These are phyloP conservation scores for Myotis myotis DNA, from an alignment of 2,797 vertebrate species.

Conservation along the genomic window DNA sequence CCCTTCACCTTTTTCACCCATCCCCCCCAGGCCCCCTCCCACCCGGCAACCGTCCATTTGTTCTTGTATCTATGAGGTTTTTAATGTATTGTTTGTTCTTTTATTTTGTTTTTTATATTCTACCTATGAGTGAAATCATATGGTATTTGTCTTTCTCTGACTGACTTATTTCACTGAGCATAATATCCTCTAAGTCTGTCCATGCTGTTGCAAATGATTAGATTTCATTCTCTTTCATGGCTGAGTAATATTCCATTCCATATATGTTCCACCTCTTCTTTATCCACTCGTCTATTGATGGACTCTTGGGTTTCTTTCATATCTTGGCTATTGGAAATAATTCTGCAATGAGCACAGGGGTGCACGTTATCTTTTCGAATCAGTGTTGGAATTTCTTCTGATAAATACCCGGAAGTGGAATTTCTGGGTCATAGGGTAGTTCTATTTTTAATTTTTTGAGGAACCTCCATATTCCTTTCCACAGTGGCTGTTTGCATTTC, in stretches of 20 bases:
- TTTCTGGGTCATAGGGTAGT: not conserved
- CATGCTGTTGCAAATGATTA: not conserved
- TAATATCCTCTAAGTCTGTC: not conserved
- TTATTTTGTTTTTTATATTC: not conserved
- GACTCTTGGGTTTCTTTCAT: not conserved
- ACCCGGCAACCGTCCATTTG: not conserved
- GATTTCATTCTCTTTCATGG: not conserved
- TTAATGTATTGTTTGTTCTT: not conserved
- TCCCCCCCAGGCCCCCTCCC: too few species aligned
- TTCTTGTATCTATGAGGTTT: not conserved
- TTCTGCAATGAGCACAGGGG: not conserved
- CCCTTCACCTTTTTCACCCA: not conserved
- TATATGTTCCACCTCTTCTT: not conserved
- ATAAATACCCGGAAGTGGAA: not conserved
- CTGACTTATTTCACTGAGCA: not conserved
- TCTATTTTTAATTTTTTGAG: not conserved
- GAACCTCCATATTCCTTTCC: not conserved
- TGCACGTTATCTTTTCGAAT: not conserved
- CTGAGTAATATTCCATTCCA: not conserved
- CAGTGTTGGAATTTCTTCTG: not conserved
- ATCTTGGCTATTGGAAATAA: not conserved
- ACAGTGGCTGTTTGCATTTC: not conserved
- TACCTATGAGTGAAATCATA: not conserved
- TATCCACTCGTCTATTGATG: not conserved
- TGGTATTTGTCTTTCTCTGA: not conserved